These are phyloP conservation scores for Venusia cambrica DNA, from an alignment of 2,888 invertebrate genomes.

Conservation along the genomic window DNA sequence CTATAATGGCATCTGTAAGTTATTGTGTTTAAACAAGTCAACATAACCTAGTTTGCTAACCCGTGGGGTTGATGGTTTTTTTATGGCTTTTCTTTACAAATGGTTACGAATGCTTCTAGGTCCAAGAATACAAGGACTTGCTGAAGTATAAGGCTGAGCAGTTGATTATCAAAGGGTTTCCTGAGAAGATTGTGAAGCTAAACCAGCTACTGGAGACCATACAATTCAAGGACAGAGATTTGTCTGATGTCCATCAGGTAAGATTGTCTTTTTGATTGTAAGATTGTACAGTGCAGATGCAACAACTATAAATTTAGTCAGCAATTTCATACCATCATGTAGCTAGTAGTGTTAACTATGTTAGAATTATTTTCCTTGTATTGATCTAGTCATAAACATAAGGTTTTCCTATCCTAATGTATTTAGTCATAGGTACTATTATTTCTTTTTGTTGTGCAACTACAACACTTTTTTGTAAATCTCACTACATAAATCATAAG, in stretches of 20 bases:
- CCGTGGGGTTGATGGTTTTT: slow-evolving; percentile 38
- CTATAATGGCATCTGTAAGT: slow-evolving; percentile 43
- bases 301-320: too few relatives aligned
- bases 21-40: slow-evolving; percentile 30
- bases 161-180: slow-evolving; percentile 93
- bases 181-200: slow-evolving; percentile 94
- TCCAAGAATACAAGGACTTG: slow-evolving; percentile 94
- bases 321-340: too few relatives aligned
- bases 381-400: too few relatives aligned
- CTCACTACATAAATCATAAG: too few relatives aligned
- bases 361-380: too few relatives aligned
- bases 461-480: too few relatives aligned
- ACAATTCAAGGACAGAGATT: slow-evolving; percentile 89
- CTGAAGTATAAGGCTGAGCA: slow-evolving; percentile 94
- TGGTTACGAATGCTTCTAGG: slow-evolving; percentile 77
- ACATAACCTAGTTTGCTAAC: slow-evolving; percentile 55
- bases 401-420: too few relatives aligned
- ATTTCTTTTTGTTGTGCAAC: too few relatives aligned
- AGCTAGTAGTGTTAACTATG: too few relatives aligned
- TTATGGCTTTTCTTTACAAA: too few relatives aligned
- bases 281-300: too few relatives aligned
- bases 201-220: slow-evolving; percentile 92
- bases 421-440: too few relatives aligned
- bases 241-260: slow-evolving; percentile 89
- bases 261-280: slow-evolving; percentile 3